phyloP scores from a whole-genome alignment of 2,113 vertebrate genomes.

The Etheostoma spectabile region DNA sequence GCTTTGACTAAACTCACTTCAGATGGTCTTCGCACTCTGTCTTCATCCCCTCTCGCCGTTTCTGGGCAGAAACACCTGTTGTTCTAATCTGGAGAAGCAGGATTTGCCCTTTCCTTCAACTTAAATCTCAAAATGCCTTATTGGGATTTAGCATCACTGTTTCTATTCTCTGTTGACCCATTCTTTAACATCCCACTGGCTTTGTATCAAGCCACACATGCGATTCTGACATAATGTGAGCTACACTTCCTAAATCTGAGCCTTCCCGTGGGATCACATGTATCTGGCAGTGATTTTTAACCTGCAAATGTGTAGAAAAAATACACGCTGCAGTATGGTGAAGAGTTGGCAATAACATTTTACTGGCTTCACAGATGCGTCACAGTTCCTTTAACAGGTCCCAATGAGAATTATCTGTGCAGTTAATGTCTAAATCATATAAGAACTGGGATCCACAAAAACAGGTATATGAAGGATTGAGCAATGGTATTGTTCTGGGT shows the following conservation, averaged over 20 bases:
- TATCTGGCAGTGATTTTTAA: slow-evolving; percentile 19
- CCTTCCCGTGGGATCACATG: slow-evolving; percentile 13
- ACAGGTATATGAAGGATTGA: not conserved
- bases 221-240: slow-evolving; percentile 19
- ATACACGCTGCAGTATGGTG: slow-evolving; percentile 3
- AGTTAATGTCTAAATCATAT: slow-evolving; percentile 30
- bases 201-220: slow-evolving; percentile 35
- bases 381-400: slow-evolving; percentile 22
- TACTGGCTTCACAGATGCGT: slow-evolving; percentile 13
- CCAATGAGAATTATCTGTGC: slow-evolving; percentile 3
- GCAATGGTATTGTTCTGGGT: not conserved
- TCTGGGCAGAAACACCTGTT: slow-evolving; percentile 20
- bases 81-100: slow-evolving; percentile 24
- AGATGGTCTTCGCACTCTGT: slow-evolving; percentile 53
- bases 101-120: not conserved
- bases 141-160: slow-evolving; percentile 12
- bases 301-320: slow-evolving; percentile 7
- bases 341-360: slow-evolving; percentile 18
- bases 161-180: slow-evolving; percentile 4
- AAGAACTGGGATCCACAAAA: not conserved
- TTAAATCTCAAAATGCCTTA: slow-evolving; percentile 5
- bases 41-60: not conserved
- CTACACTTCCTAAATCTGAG: slow-evolving; percentile 29
- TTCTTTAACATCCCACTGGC: slow-evolving; percentile 11
- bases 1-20: slow-evolving; percentile 62